Base-by-base conservation (phyloP, 2,797 vertebrate species). In the Myioborus miniatus region DNA sequence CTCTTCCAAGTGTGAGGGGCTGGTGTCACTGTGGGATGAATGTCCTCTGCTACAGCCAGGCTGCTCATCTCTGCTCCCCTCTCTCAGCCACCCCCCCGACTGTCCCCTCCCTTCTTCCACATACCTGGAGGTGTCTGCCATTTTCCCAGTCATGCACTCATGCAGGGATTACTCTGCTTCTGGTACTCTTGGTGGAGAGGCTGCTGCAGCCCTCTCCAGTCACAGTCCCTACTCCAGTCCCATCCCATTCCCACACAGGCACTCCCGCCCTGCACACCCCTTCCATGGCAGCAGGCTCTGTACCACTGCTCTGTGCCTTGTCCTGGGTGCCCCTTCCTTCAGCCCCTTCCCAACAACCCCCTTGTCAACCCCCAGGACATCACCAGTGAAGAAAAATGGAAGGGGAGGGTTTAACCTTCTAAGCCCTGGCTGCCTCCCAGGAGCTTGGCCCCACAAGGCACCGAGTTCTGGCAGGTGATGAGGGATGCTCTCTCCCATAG, bases 11-110 rank as follows among this genome's bases (percentile, higher is more conserved):
- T 12, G 1, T 1, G 14, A 39, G 56, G 29, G 24, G 58, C 43
- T 64, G 1, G 0, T 67, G 37, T 62, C 55, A n/a, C 58, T 14
- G 0, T 0, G 0, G 29, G 14, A 39, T 60, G 39, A 39, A 10
- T 3, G 2, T 55, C 46, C 55, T 50, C 37, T 85, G 70, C 70
- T 62, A 2, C 46, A 56, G 46, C 81, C 60, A 36, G 36, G 36
- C 69, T 50, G 15, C 49, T 14, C 44, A 12, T 36, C 41, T 78
- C 72, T 30, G 34, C 63, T 91, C 44, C 44, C 26, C 29, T 30
- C 26, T 44, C 47, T 41, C 2, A 1, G 24, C 62, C 47, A 70
- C 21, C 30, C 15, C 15, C 26, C 24, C 1, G 0, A 10, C n/a
- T 30, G 34, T 52, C 60, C 58, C 30, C 46, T 72, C 79, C 47